Conservation (phyloP, 1,140 invertebrate genomes). For the Drosophila nebulosa region DNA sequence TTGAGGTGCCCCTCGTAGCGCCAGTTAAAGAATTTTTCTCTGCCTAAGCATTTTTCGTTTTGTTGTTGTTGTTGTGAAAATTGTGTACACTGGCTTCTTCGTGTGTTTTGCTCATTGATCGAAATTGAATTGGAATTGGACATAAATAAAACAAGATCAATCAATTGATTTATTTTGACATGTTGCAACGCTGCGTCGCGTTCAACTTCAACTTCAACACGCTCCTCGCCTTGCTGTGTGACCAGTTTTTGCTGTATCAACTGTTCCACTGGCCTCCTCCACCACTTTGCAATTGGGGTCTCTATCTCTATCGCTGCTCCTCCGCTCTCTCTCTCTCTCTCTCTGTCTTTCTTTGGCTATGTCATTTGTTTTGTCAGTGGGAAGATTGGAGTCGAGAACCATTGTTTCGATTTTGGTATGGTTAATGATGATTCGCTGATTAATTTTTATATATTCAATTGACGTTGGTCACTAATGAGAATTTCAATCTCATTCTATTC, state of each 20-base stretch:
- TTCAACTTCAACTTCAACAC: conserved; percentile 12
- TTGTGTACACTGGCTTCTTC: conserved; percentile 28
- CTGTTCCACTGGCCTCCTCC: conserved; percentile 58
- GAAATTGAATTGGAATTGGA: conserved; percentile 81
- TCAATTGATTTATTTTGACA: conserved; percentile 82
- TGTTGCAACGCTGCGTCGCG: conserved; percentile 70
- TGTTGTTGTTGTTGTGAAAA: no score
- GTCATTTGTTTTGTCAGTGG: conserved; percentile 71
- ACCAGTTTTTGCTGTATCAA: conserved; percentile 40
- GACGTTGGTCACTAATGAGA: conserved; percentile 45
- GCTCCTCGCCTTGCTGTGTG: conserved; percentile 17
- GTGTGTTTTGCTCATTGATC: conserved; percentile 79
- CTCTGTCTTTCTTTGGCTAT: background rate
- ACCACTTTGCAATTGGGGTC: conserved; percentile 15
- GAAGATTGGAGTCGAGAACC: conserved; percentile 43
- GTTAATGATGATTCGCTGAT: conserved; percentile 20
- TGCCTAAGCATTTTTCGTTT: no score
- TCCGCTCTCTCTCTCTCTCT: background rate
- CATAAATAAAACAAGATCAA: conserved; percentile 82
- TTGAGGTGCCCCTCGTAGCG: no score
- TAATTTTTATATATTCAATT: conserved; percentile 49
- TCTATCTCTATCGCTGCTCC: conserved; percentile 30
- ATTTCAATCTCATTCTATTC: conserved; percentile 5
- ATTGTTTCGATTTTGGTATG: background rate
- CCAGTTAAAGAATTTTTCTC: no score